Base-by-base conservation (phyloP, 2,888 invertebrate genomes). In the Luperina nickerlii region DNA sequence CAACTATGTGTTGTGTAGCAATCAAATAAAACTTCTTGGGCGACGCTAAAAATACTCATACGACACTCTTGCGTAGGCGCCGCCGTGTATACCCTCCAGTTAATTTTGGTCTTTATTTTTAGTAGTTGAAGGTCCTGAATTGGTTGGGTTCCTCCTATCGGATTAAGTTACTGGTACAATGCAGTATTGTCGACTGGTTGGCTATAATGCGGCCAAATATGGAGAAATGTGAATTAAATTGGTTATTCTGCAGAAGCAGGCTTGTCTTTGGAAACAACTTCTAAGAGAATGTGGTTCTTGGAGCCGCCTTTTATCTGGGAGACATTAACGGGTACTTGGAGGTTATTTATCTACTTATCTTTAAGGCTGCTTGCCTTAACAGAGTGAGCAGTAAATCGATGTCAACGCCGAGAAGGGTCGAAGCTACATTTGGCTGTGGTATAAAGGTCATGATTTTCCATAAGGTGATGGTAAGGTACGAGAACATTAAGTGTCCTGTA, bases 21-120 rank as follows among this genome's bases (percentile, higher is more conserved):
- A 89, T 88, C 87, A 86, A 90, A 90, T 90, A 89, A 90, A 90
- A 88, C 89, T 88, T 85, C 87, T 90, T 83, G 81, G 90, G 81
- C 80, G 81, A 84, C 51, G 89, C 89, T 90, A 89, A 90, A 89
- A 90, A 90, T 90, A 90, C 88, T 82, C 81, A 79, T 84, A 76
- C 89, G 86, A 89, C 88, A 87, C 78, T 87, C 77, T 80, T 88
- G 89, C 87, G 89, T 90, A 90, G 89, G 90, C 89, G 89, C 88
- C 89, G 83, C 45, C 27, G 76, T 32, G 11, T 9, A 11, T n/a
- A 13, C 9, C 18, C 7, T 32, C 1, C 78, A 82, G 20, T 38
- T 48, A n/a, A 90, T n/a, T 79, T 70, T 81, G 42, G 75, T 74
- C 79, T 74, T 79, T 72, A 82, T 76, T 6, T 32, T 75, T 13